phyloP scores from a whole-genome alignment of 2,888 invertebrate genomes.

The Diaperis boleti region DNA sequence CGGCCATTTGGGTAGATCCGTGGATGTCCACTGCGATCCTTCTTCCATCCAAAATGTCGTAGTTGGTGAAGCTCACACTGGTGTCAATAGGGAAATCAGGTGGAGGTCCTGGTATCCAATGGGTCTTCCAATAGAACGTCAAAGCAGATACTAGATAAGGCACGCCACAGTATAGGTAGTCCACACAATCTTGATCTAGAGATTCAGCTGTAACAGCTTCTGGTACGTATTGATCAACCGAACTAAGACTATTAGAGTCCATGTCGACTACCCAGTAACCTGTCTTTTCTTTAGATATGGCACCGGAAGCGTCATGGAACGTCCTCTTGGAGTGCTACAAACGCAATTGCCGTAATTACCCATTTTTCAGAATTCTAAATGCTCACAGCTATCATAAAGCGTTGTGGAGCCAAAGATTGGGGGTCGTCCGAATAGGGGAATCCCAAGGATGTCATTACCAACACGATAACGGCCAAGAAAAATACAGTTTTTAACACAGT shows the following conservation, averaged over 20 bases:
- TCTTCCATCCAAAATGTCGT: slow-evolving; percentile 62
- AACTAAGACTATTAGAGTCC: slow-evolving; percentile 78
- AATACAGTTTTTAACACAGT: slow-evolving; percentile 69
- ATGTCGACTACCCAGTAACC: slow-evolving; percentile 82
- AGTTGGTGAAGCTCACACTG: slow-evolving; percentile 65
- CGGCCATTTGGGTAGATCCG: slow-evolving; percentile 76
- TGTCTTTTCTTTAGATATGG: slow-evolving; percentile 66
- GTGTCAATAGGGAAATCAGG: slow-evolving; percentile 68
- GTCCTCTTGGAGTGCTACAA: slow-evolving; percentile 74
- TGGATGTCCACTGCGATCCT: slow-evolving; percentile 68
- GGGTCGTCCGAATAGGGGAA: slow-evolving; percentile 80
- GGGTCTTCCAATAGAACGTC: slow-evolving; percentile 75
- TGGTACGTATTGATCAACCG: slow-evolving; percentile 70
- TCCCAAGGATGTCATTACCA: slow-evolving; percentile 76
- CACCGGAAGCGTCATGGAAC: slow-evolving; percentile 69
- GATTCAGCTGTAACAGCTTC: slow-evolving; percentile 67
- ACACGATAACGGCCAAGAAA: slow-evolving; percentile 68
- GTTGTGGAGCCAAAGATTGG: slow-evolving; percentile 75
- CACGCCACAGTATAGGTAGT: slow-evolving; percentile 80
- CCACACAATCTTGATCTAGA: slow-evolving; percentile 71
- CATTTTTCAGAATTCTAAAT: neutral
- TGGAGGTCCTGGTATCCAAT: slow-evolving; percentile 71
- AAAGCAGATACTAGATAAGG: slow-evolving; percentile 84
- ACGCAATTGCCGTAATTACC: neutral
- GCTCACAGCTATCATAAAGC: slow-evolving; percentile 80